Evolutionary conservation across 1,140 invertebrate genomes (phyloP), one percentile per base, ranked within the genome.

Genomic region (Drosophila micromelanica): DNA sequence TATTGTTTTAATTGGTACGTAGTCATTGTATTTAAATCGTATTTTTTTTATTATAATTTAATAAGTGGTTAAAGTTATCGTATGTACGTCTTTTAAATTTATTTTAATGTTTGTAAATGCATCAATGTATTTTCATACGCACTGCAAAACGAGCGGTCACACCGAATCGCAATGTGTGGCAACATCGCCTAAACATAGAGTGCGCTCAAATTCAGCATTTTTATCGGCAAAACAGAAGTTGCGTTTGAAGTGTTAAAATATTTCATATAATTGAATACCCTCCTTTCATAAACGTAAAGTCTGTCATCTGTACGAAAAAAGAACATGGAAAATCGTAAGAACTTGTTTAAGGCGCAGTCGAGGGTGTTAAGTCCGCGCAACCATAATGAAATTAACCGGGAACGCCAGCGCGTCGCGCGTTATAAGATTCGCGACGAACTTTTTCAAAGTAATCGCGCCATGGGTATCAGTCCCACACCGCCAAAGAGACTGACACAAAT

Each of bases 361-460:
- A 35, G 64, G 45, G 52, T 56, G 7, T 40, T 79, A 12, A 65
- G 64, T 7, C 76, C 64, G 5, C 60, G 61, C 13, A 71, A 84
- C 51, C 73, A 72, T 37, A 62, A 42, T 30, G 27, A 68, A 32
- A 17, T 52, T 9, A 79, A 80, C 49, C 77, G 84, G 2, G 65
- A 80, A 6, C 59, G 27, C 0, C 69, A 77, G 2, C 54, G 61
- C 27, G 76, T 70, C 7, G 48, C 49, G 51, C 79, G 80, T 32
- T 42, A 52, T 32, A 79, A 84, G 42, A 64, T 67, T 11, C 69
- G 82, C 8, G 62, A 84, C 5, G 62, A 82, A 17, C 38, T 35
- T 27, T 87, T 80, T 48, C 57, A 80, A 23, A 68, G 23, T 13
- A 89, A 89, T 45, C 84, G 79, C 32, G 40, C 51, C 7, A 84